Evolutionary conservation across 1,140 invertebrate species (phyloP).

Genomic region (Drosophila parvula): DNA sequence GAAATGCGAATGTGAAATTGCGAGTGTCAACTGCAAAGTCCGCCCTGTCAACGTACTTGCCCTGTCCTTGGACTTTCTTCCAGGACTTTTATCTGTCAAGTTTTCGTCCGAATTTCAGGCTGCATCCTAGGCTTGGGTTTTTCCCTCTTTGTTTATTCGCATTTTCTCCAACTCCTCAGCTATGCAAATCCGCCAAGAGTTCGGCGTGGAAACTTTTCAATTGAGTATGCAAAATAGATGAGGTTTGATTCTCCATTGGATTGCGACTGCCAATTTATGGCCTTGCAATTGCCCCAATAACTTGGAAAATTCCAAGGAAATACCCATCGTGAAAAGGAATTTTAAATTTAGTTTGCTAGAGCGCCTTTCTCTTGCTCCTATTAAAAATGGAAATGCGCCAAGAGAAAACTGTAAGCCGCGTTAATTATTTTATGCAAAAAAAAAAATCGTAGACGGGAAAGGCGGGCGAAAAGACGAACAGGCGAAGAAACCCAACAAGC

Average conservation of each 20-base stretch:
- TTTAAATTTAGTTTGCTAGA: conserved; percentile 27
- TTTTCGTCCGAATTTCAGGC: conserved; percentile 25
- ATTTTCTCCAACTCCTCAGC: conserved; percentile 9
- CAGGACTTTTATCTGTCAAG: conserved; percentile 33
- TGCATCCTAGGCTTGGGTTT: conserved; percentile 27
- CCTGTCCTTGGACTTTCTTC: conserved; percentile 11
- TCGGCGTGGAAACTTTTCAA: conserved; percentile 44
- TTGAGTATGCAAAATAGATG: conserved; percentile 49
- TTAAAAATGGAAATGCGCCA: conserved; percentile 71
- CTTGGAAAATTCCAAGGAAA: not conserved
- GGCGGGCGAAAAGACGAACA: not conserved
- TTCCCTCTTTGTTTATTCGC: conserved; percentile 14
- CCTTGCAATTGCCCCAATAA: conserved; percentile 12
- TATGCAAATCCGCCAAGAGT: conserved; percentile 42
- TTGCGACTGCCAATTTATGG: conserved; percentile 37
- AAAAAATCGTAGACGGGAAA: conserved; percentile 5
- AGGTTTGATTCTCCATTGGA: conserved; percentile 31
- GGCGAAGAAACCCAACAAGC: conserved; percentile 60
- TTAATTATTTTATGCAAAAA: conserved; percentile 75
- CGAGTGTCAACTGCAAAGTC: conserved; percentile 48
- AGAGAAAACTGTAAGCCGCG: conserved; percentile 63
- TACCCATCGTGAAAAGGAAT: conserved; percentile 1
- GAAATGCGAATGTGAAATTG: conserved; percentile 25
- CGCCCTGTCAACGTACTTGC: conserved; percentile 35
- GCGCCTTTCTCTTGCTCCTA: conserved; percentile 11